Percentiles rank a stretch among this genome's conserved stretches.
phyloP scores from a whole-genome alignment of 2,797 vertebrate species.

The Delichon dasypus region DNA sequence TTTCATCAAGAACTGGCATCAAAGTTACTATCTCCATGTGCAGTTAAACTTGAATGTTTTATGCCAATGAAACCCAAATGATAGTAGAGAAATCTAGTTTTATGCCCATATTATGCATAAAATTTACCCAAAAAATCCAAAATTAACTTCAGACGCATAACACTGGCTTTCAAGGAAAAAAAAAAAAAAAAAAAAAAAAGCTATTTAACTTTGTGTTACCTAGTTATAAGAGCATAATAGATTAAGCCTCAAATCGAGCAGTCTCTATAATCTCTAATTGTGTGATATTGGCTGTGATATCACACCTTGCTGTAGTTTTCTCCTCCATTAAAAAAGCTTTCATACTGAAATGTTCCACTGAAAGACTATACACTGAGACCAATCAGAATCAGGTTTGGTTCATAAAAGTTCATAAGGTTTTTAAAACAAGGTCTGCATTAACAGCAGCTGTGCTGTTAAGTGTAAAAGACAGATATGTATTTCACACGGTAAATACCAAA shows the following conservation, averaged over 20 bases:
- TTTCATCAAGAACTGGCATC: no score
- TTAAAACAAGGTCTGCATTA: neutral
- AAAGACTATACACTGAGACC: neutral
- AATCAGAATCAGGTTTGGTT: neutral
- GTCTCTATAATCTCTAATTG: neutral
- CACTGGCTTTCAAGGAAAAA: rapidly evolving
- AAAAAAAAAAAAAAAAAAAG: neutral
- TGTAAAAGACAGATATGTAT: neutral
- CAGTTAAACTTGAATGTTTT: neutral
- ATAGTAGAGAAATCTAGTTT: neutral
- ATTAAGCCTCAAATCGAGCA: neutral
- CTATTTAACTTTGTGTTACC: neutral
- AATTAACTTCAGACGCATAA: neutral
- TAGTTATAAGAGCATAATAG: neutral
- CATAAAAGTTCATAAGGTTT: neutral
- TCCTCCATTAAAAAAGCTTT: neutral
- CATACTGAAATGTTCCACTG: neutral
- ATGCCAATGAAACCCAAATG: neutral
- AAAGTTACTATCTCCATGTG: no score
- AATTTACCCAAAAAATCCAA: neutral
- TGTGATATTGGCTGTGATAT: neutral
- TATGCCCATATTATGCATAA: neutral
- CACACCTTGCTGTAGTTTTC: neutral
- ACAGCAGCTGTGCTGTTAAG: neutral
- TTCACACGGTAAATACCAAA: neutral